Evolutionary conservation across 2,888 invertebrate species (phyloP), one percentile per base, ranked within the genome.

Genomic region (Drosophila eohydei): DNA sequence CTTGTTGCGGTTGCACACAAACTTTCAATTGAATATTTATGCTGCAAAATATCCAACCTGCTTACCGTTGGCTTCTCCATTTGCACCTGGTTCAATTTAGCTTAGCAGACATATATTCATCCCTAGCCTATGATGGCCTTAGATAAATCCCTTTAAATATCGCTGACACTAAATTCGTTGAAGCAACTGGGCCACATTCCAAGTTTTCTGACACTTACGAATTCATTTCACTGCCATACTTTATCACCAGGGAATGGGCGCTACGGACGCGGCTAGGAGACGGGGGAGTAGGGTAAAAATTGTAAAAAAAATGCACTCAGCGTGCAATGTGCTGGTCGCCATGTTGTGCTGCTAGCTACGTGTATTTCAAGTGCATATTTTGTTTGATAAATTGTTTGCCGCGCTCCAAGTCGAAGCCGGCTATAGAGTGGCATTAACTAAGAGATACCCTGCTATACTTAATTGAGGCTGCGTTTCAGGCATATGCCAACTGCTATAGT

Each of bases 321-420:
- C 69, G 65, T 74, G 73, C 82, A 55, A 60, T 58, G 65, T 51
- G 67, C 62, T 55, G 65, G 50, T 30, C 41, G 56, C 59, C 48
- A 72, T 76, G 74, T 74, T 74, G 66, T 74, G 52, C 55, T 68
- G 48, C 41, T 57, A 66, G 71, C 71, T 84, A 81, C 81, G 74
- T 83, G 73, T 84, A 81, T 84, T 87, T 85, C 81, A 87, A 85
- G 85, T 85, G 84, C 85, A 85, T 85, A 85, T 85, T 87, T 85
- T 81, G 81, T 81, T 83, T 85, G 85, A 85, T 85, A 85, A 85
- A 85, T 85, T 85, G 85, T 86, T 83, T 85, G 80, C 76, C 86
- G 78, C 80, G 72, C 66, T 41, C 62, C 64, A 67, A 71, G 80
- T 74, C 73, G 83, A 83, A 38, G 58, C 30, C 71, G 74, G 28